Conservation (phyloP, 2,888 invertebrate genomes). For the Ptychoptera contaminata region DNA sequence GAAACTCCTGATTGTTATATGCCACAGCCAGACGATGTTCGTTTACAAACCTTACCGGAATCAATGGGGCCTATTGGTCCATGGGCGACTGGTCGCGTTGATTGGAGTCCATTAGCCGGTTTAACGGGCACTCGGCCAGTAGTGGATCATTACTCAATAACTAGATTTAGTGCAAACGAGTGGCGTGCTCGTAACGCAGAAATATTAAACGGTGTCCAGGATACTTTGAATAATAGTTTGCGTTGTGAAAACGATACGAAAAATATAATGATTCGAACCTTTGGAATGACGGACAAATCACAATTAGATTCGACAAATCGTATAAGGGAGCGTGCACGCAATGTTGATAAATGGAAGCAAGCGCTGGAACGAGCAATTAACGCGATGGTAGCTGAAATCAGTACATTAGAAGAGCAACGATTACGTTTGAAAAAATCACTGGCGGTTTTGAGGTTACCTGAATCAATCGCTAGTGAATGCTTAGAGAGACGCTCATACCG, state of each 20-base stretch:
- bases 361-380: conserved; percentile 54
- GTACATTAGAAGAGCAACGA: conserved; percentile 48
- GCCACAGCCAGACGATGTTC: conserved; percentile 37
- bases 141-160: conserved; percentile 59
- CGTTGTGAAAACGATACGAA: conserved; percentile 44
- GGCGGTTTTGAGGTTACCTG: conserved; percentile 49
- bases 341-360: conserved; percentile 58
- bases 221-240: conserved; percentile 36
- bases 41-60: conserved; percentile 14
- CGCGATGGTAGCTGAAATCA: conserved; percentile 53
- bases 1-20: conserved; percentile 35
- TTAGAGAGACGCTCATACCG: conserved; percentile 52
- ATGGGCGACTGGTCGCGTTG: conserved; percentile 55
- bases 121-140: conserved; percentile 59
- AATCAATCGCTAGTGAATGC: conserved; percentile 62
- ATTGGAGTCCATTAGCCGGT: conserved; percentile 52
- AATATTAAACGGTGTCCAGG: conserved; percentile 28
- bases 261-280: conserved; percentile 45
- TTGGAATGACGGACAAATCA: conserved; percentile 47
- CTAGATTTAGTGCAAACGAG: conserved; percentile 54
- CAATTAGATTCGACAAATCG: conserved; percentile 51
- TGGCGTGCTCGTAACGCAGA: conserved; percentile 49
- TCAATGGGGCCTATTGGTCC: conserved; percentile 41
- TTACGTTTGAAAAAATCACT: conserved; percentile 51
- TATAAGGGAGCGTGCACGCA: conserved; percentile 46